Percentiles rank a stretch among this genome's conserved stretches.
Evolutionary conservation across 2,797 vertebrate species (phyloP).

Genomic region (Streptopelia turtur): DNA sequence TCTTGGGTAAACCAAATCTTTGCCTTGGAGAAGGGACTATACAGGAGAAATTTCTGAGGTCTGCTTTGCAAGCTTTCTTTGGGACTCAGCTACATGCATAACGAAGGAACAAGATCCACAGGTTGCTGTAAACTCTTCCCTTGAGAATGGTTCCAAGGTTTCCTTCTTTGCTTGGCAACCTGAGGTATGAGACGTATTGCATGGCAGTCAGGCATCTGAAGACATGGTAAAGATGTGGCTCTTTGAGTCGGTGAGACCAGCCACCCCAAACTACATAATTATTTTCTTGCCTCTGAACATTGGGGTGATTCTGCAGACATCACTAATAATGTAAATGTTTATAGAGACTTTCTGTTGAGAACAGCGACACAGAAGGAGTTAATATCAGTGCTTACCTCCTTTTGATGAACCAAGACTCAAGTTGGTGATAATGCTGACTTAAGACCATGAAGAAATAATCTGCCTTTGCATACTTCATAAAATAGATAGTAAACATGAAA

Average conservation of each 20-base stretch:
- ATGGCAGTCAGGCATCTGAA: background rate
- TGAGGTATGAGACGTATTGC: background rate
- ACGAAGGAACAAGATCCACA: background rate
- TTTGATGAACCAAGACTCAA: background rate
- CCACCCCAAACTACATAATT: background rate
- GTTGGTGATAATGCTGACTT: background rate
- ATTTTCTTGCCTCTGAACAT: background rate
- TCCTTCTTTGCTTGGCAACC: background rate
- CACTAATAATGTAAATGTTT: background rate
- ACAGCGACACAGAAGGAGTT: background rate
- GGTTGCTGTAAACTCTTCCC: background rate
- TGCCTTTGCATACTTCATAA: background rate
- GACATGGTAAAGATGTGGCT: background rate
- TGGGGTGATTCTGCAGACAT: background rate
- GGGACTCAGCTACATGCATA: background rate
- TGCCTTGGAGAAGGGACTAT: background rate
- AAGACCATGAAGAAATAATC: background rate
- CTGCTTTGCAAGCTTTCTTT: background rate
- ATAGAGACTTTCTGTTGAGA: background rate
- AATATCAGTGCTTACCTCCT: background rate
- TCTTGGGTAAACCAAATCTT: background rate
- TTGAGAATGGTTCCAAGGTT: background rate
- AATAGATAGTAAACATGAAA: background rate
- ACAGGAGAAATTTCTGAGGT: background rate
- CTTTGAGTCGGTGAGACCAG: background rate